Conservation (phyloP, 2,113 vertebrate species). For the Fulmarus glacialis region DNA sequence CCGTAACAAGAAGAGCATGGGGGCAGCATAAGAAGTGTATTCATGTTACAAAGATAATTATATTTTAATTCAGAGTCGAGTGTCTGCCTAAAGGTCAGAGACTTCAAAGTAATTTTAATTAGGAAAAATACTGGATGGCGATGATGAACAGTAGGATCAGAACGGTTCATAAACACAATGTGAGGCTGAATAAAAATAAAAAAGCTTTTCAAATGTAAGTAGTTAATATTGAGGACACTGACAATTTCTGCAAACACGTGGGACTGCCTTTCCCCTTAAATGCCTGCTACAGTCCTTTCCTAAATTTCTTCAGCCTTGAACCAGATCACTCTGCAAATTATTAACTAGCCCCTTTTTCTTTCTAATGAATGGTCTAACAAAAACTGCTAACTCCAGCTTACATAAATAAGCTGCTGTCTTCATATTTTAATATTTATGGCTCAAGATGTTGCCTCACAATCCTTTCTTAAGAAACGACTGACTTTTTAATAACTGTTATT, state of each 20-base stretch:
- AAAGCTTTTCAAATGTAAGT: constrained; percentile 1
- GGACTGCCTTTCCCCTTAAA: not conserved
- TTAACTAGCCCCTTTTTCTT: not conserved
- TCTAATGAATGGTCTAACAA: not conserved
- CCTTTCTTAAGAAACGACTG: not conserved
- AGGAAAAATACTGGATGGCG: constrained; percentile 4
- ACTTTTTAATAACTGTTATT: not conserved
- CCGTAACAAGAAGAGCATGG: not conserved
- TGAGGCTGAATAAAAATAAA: constrained; percentile 27
- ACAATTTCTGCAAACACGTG: not conserved
- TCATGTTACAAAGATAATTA: constrained; percentile 29
- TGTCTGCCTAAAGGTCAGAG: constrained; percentile 32
- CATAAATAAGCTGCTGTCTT: not conserved
- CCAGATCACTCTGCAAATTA: not conserved
- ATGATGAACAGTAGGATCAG: not conserved
- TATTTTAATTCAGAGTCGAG: constrained; percentile 34
- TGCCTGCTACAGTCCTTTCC: not conserved
- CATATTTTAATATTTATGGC: constrained; percentile 13
- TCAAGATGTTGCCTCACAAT: not conserved
- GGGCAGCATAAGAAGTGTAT: not conserved
- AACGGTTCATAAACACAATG: not conserved
- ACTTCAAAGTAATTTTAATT: constrained; percentile 61
- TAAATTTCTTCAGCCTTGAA: not conserved
- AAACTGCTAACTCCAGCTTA: not conserved
- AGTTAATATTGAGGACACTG: not conserved